Evolutionary conservation across 2,113 vertebrate genomes (phyloP).

Genomic region (Alligator sinensis): DNA sequence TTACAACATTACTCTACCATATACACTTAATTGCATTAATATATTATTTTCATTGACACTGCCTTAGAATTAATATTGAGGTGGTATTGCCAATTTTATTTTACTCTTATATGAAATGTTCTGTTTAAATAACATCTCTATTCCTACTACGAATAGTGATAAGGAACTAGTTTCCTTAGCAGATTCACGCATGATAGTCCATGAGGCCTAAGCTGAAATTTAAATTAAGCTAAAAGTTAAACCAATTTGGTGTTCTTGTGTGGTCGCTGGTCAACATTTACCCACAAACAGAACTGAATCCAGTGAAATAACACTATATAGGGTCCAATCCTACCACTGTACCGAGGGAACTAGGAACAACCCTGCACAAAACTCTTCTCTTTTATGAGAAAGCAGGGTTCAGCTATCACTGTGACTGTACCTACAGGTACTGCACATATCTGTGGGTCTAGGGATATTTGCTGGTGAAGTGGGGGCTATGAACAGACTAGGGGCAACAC

Average conservation of each 20-base stretch:
- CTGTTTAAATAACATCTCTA: not conserved
- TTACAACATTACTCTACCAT: not conserved
- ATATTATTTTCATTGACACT: no score
- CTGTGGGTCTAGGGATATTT: not conserved
- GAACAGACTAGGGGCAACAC: not conserved
- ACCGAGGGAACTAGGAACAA: not conserved
- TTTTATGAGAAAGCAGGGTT: not conserved
- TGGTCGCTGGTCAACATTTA: not conserved
- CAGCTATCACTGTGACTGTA: not conserved
- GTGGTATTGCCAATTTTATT: no score
- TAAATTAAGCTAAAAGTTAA: not conserved
- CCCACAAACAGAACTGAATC: not conserved
- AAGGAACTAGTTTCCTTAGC: not conserved
- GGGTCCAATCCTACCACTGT: not conserved
- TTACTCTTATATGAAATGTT: no score
- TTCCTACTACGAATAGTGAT: not conserved
- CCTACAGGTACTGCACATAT: not conserved
- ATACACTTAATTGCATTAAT: not conserved
- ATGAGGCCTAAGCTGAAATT: not conserved
- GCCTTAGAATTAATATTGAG: no score
- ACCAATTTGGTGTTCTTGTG: not conserved
- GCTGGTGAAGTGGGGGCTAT: not conserved
- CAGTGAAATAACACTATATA: not conserved
- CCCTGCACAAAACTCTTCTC: not conserved
- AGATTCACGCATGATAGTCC: not conserved